phyloP scores from a whole-genome alignment of 1,140 invertebrate species.

The Neodiprion fabricii region DNA sequence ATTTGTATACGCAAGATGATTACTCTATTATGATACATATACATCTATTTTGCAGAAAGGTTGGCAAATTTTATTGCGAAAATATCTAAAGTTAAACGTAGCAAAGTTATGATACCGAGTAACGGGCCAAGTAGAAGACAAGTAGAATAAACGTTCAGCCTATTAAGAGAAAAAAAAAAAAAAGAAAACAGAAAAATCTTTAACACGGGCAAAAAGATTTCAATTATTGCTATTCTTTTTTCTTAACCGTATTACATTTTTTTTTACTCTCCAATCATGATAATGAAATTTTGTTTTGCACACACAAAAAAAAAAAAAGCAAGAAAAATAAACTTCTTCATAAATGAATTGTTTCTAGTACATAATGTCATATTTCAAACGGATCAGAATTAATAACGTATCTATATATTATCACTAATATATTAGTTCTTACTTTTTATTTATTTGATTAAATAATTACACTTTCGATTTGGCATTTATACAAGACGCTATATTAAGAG shows the following conservation, averaged over 20 bases:
- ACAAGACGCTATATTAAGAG: background rate
- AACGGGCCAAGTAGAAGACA: background rate
- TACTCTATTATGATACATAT: no score
- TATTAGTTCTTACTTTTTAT: background rate
- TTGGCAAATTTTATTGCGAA: constrained; percentile 4
- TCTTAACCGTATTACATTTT: no score
- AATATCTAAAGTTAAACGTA: constrained; percentile 13
- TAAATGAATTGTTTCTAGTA: background rate
- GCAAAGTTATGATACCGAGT: background rate
- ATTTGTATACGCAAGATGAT: background rate
- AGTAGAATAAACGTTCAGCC: background rate
- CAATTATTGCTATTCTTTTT: no score
- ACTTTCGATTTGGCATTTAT: background rate
- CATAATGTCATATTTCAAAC: background rate
- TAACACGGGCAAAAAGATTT: background rate
- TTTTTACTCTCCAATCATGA: no score
- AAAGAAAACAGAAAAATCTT: no score
- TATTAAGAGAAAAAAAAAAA: background rate
- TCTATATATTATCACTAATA: background rate
- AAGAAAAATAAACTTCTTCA: background rate
- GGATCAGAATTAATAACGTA: background rate
- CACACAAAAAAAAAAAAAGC: background rate
- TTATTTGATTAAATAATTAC: background rate
- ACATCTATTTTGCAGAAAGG: background rate
- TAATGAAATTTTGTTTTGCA: no score